Conservation (phyloP, 1,140 invertebrate species). For the Oscheius sp. region DNA sequence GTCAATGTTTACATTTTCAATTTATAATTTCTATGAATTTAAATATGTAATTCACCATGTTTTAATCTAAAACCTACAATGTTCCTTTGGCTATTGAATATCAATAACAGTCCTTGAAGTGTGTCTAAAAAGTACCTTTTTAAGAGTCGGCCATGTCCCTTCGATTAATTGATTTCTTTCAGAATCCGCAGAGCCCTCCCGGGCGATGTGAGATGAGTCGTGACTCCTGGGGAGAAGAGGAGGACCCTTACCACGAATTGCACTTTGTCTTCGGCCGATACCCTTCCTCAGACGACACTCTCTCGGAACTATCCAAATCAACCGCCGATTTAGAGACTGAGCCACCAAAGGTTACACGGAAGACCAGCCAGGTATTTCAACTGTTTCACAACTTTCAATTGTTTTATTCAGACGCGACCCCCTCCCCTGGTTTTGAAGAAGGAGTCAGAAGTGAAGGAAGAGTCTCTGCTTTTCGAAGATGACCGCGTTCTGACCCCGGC, state of each 20-base stretch:
- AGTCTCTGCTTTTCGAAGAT: not conserved
- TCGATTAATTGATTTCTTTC: not conserved
- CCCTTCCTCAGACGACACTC: not conserved
- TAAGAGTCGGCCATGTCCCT: too few relatives aligned
- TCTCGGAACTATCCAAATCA: conserved; percentile 1
- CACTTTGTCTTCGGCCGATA: not conserved
- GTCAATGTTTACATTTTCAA: too few relatives aligned
- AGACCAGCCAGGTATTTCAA: not conserved
- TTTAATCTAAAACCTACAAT: not conserved
- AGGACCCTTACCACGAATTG: not conserved
- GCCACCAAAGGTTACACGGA: not conserved
- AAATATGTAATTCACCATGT: not conserved
- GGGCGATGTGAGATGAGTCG: conserved; percentile 4
- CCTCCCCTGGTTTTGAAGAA: not conserved
- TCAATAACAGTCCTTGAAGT: too few relatives aligned
- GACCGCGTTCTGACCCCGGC: conserved; percentile 1
- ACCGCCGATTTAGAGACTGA: not conserved
- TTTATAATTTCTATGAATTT: too few relatives aligned
- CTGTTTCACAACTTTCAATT: not conserved
- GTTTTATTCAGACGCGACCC: not conserved
- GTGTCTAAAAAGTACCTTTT: too few relatives aligned
- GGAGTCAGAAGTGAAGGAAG: not conserved
- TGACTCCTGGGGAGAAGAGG: not conserved
- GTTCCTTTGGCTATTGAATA: too few relatives aligned
- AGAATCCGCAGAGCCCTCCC: not conserved